These are phyloP conservation scores for Sanderia malayensis DNA, from an alignment of 30 jellyfish, hydroid and myxozoan genomes.

Conservation along the genomic window DNA sequence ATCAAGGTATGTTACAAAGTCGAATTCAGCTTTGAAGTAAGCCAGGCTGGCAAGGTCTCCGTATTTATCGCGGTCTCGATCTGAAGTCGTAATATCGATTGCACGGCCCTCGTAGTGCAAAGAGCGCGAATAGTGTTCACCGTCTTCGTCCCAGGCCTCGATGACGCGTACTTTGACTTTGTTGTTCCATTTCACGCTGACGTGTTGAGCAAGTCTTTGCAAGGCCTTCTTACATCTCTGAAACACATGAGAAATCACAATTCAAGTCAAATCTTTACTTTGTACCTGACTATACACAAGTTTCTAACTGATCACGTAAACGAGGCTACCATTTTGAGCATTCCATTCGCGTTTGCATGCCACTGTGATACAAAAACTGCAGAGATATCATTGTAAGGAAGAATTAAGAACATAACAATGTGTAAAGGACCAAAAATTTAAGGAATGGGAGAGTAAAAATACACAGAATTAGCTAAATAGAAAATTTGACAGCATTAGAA, in stretches of 20 bases:
- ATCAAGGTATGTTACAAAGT: slow-evolving; percentile 62
- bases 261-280: too few species aligned
- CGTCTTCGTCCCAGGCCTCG: slow-evolving; percentile 90
- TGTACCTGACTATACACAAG: too few species aligned
- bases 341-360: not conserved
- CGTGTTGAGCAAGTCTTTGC: slow-evolving; percentile 68
- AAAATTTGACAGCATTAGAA: too few species aligned
- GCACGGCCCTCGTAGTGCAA: slow-evolving; percentile 93
- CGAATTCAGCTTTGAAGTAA: slow-evolving; percentile 75
- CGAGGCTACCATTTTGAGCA: too few species aligned
- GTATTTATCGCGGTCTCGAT: slow-evolving; percentile 48
- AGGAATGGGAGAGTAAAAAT: too few species aligned
- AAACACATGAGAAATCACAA: too few species aligned
- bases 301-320: too few species aligned
- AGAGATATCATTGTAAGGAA: too few species aligned
- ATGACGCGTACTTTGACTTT: slow-evolving; percentile 65
- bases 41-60: slow-evolving; percentile 89
- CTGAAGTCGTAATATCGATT: slow-evolving; percentile 74
- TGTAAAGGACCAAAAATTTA: too few species aligned
- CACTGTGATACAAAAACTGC: not conserved
- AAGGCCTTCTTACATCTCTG: slow-evolving; percentile 72
- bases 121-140: slow-evolving; percentile 65
- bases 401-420: too few species aligned
- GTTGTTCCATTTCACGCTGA: slow-evolving; percentile 66
- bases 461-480: too few species aligned